Evolutionary conservation across 2,797 vertebrate species (phyloP), one percentile per base, ranked within the genome.

Genomic region (Nothura maculosa): DNA sequence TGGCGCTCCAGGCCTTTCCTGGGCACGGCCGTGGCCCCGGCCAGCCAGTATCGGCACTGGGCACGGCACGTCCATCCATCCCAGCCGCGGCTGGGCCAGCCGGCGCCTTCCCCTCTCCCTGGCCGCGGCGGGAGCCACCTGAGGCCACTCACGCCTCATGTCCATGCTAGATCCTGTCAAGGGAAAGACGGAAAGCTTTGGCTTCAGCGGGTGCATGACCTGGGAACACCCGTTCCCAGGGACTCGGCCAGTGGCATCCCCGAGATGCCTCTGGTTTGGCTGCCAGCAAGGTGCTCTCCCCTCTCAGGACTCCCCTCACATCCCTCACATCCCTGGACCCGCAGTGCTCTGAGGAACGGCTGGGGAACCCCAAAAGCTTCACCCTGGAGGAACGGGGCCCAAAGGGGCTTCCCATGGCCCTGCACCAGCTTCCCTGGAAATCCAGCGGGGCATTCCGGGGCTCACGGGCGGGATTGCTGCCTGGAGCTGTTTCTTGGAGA

Each of bases 321-420:
- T 42, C 48, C 50, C 25, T 12, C 38, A 38, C 38, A 38, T 38
- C 38, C 38, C 38, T 5, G 6, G 24, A n/a, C 38, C 40, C 0
- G 0, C 12, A 10, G 30, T 63, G 40, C 13, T 74, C 54, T 7
- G 0, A 7, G 13, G 12, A 67, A 62, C 74, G 38, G 9, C 19
- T 25, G 3, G 1, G 12, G 40, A 91, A 90, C 24, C 27, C 81
- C 67, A 40, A 19, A 69, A 11, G 22, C 45, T 90, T 72, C 74
- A 1, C 5, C 21, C 10, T 3, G 2, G 77, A 61, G 34, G 32
- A 58, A 4, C 0, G 0, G 10, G 80, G 48, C 61, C 84, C 74
- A 82, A 79, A 67, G 61, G 64, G 75, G 74, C 63, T 94, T 94
- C 84, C 82, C 63, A 48, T 36, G 5, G 1, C 40, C 27, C 42